Percentiles rank a stretch among this genome's conserved stretches.
Evolutionary conservation across 1,140 invertebrate genomes (phyloP).

Genomic region (Trigoniulus corallinus): DNA sequence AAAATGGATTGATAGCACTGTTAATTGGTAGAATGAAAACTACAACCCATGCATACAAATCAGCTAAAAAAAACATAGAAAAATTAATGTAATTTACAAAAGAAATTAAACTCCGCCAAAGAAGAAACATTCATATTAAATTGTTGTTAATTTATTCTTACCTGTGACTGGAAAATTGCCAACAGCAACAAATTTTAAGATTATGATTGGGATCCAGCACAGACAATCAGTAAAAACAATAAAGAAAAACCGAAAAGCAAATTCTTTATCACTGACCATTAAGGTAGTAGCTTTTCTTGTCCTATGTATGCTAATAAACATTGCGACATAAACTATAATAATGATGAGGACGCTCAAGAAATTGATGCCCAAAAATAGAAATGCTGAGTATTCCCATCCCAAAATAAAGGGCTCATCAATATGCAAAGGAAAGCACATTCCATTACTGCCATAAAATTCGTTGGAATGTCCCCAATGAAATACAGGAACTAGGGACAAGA

Average conservation of each 20-base stretch:
- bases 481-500: conserved; percentile 28
- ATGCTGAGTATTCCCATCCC: conserved; percentile 58
- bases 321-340: conserved; percentile 39
- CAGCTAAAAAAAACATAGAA: conserved; percentile 16
- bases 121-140: too few relatives aligned
- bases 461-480: conserved; percentile 42
- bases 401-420: conserved; percentile 47
- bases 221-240: conserved; percentile 54
- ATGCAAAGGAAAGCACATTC: conserved; percentile 54
- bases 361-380: conserved; percentile 54
- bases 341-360: conserved; percentile 40
- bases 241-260: conserved; percentile 52
- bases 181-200: conserved; percentile 46
- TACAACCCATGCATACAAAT: conserved; percentile 54
- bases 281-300: conserved; percentile 40
- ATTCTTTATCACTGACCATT: conserved; percentile 41
- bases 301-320: conserved; percentile 44
- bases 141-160: too few relatives aligned
- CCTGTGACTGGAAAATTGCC: conserved; percentile 33
- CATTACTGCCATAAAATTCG: conserved; percentile 49
- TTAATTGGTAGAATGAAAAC: conserved; percentile 61
- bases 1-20: conserved; percentile 54
- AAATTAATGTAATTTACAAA: not conserved
- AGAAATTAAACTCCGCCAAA: too few relatives aligned
- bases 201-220: conserved; percentile 57